Base-by-base conservation (phyloP, 2,113 vertebrate species). In the Chionomys nivalis region DNA sequence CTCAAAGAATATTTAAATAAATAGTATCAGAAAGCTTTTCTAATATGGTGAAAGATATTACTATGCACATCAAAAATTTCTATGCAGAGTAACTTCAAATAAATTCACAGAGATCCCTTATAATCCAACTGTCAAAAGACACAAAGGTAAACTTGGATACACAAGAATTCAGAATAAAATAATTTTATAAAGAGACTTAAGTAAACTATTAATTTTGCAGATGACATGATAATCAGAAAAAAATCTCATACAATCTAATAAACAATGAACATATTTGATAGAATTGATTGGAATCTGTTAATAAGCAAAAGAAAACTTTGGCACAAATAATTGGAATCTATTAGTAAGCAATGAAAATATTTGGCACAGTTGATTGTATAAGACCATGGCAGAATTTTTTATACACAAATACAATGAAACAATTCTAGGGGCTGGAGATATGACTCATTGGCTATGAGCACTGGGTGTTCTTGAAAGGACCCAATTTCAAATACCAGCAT, bases 1-100 rank as follows among this genome's bases (percentile, higher is more conserved):
- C 49, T 78, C 36, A 89, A 90, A 82, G 61, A 82, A 47, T 36
- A 85, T 73, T 39, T 94, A 42, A 89, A 85, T 23, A 89, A 73
- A 92, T 8, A 39, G 16, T 73, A 73, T 19, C 52, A 73, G 31
- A 72, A 86, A 78, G 33, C 44, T 49, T 47, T 58, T 8, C 44
- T 77, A 89, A 47, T 86, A 73, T 55, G 24, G 14, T 72, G 10
- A 92, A 85, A 92, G 47, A 89, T 47, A 82, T 19, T 17, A 89
- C 39, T 66, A 55, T 24, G 6, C 3, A 33, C 26, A 89, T 63
- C 33, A 92, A 85, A 79, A 65, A 58, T 24, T n/a, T 73, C 42
- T 55, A 78, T 11, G 4, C 58, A 65, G 10, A 79, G 23, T 83
- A 89, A 89, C 52, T 11, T 78, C 49, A 89, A 77, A 82, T 21